A percentile compares a stretch with the other conserved stretches of the same genome.
Conservation (phyloP, 2,888 invertebrate species). For the Tyria jacobaeae region DNA sequence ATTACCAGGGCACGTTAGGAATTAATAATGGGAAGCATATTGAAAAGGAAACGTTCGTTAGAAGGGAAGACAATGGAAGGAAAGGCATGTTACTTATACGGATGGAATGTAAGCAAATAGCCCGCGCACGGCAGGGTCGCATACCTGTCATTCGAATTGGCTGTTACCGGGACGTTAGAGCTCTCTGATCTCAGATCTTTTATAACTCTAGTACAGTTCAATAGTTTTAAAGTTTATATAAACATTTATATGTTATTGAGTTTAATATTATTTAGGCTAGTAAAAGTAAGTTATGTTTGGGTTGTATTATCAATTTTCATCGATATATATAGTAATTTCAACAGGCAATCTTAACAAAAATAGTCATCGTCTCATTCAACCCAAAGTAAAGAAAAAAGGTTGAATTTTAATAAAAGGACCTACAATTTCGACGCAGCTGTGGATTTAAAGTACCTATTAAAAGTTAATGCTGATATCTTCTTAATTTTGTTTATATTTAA, state of each 20-base stretch:
- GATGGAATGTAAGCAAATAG: too few species aligned
- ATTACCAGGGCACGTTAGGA: too few species aligned
- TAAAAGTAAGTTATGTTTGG: slow-evolving; percentile 39
- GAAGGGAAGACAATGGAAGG: too few species aligned
- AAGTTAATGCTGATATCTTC: background rate
- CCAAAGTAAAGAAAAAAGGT: slow-evolving; percentile 45
- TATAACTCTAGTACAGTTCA: too few species aligned
- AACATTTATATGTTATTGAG: too few species aligned
- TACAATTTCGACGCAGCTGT: slow-evolving; percentile 49
- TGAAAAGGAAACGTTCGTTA: too few species aligned
- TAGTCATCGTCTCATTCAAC: slow-evolving; percentile 50
- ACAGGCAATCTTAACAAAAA: slow-evolving; percentile 54
- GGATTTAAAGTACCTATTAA: slow-evolving; percentile 31
- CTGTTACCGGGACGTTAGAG: too few species aligned
- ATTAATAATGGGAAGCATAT: too few species aligned
- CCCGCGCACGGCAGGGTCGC: background rate
- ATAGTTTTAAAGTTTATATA: too few species aligned
- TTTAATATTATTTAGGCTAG: slow-evolving; percentile 45
- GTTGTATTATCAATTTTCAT: slow-evolving; percentile 37
- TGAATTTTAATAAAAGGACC: slow-evolving; percentile 25
- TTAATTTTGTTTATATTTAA: background rate
- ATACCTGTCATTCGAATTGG: too few species aligned
- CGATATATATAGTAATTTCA: slow-evolving; percentile 50
- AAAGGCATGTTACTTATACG: too few species aligned
- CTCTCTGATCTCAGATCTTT: too few species aligned